Conservation (phyloP, 30 jellyfish, hydroid and myxozoan species). For the Rhopilema esculentum region DNA sequence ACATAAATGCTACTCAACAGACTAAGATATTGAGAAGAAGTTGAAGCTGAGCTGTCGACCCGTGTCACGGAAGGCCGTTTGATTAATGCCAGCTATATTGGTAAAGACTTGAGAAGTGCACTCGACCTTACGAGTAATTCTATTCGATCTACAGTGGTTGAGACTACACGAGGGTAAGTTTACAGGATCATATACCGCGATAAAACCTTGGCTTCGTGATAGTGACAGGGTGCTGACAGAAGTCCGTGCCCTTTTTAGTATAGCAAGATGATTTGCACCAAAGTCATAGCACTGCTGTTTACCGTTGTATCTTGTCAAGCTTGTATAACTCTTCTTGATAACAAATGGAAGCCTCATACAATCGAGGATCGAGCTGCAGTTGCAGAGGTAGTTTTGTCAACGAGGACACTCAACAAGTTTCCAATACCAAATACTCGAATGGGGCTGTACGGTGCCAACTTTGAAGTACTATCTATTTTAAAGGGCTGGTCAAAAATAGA, state of each 20-base stretch:
- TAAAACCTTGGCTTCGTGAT: conserved; percentile 60
- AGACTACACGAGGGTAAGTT: conserved; percentile 11
- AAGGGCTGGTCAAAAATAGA: conserved; percentile 90
- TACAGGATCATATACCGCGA: conserved; percentile 49
- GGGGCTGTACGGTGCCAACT: conserved; percentile 84
- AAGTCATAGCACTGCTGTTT: conserved; percentile 21
- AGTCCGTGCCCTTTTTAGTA: conserved; percentile 58
- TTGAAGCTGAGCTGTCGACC: conserved; percentile 53
- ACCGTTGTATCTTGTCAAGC: conserved; percentile 58
- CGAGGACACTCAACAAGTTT: conserved; percentile 66
- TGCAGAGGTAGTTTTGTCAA: conserved; percentile 92
- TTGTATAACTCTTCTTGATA: conserved; percentile 81
- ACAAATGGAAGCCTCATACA: conserved; percentile 89
- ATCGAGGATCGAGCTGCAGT: conserved; percentile 83
- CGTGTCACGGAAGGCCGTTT: conserved; percentile 67
- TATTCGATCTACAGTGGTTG: conserved; percentile 4
- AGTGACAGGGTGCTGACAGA: conserved; percentile 88
- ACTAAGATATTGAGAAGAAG: conserved; percentile 51
- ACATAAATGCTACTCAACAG: conserved; percentile 56
- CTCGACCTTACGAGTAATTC: conserved; percentile 12
- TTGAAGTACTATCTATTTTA: conserved; percentile 83
- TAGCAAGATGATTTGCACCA: conserved; percentile 58
- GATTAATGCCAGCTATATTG: conserved; percentile 37
- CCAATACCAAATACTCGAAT: conserved; percentile 62
- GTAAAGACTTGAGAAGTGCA: conserved; percentile 4